Conservation (phyloP, 1,140 invertebrate species). For the Bactericera cockerelli region DNA sequence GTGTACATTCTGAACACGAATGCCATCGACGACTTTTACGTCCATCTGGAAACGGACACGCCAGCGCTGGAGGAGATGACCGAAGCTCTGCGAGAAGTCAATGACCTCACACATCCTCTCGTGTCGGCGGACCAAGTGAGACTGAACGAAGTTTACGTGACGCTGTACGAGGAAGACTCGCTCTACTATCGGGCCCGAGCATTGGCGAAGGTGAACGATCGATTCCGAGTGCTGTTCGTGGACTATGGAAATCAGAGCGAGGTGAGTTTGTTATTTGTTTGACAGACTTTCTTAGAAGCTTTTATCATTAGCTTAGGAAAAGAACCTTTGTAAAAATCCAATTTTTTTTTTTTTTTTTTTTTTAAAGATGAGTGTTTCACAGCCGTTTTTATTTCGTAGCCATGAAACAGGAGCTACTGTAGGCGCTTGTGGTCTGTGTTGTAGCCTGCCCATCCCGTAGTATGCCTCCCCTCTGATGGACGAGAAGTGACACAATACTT, state of each 20-base stretch:
- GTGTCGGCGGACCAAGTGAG: not conserved
- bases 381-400: no score
- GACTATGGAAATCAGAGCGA: conserved; percentile 39
- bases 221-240: conserved; percentile 34
- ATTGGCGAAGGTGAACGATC: conserved; percentile 22
- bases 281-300: no score
- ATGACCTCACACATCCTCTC: not conserved
- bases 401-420: no score
- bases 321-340: no score
- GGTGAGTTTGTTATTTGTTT: conserved; percentile 27
- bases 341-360: no score
- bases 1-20: not conserved
- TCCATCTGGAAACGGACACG: not conserved
- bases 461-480: no score
- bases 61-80: not conserved
- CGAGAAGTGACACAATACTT: no score
- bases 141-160: not conserved
- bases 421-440: no score
- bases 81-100: not conserved
- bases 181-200: conserved; percentile 49
- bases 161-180: conserved; percentile 44
- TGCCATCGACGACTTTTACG: not conserved
- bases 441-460: no score
- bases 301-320: no score
- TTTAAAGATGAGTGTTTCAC: no score